These are phyloP conservation scores for Galeopterus variegatus DNA, from an alignment of 2,113 vertebrate species.

Conservation along the genomic window DNA sequence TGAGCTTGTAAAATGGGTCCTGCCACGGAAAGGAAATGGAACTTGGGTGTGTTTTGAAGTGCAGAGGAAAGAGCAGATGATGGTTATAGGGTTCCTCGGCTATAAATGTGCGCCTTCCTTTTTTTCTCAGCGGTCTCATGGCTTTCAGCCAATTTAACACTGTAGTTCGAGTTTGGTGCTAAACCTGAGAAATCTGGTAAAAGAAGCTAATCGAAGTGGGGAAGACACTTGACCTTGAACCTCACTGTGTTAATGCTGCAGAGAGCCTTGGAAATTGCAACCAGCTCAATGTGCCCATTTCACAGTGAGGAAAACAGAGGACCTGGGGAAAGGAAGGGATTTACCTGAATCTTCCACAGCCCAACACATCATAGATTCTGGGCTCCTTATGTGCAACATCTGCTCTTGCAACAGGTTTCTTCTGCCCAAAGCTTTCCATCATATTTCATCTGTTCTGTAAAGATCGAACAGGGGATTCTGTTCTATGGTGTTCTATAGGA, in stretches of 20 bases:
- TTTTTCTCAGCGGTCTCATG: neutral
- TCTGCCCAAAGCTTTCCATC: neutral
- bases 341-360: fast-evolving
- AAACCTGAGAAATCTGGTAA: neutral
- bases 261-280: neutral
- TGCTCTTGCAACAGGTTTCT: neutral
- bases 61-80: neutral
- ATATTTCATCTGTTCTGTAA: neutral
- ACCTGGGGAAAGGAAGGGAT: neutral
- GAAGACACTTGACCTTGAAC: neutral
- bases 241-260: fast-evolving
- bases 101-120: neutral
- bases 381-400: fast-evolving
- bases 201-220: neutral
- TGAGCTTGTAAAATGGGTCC: slow-evolving; percentile 69
- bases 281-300: neutral
- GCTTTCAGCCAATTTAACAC: neutral
- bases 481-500: neutral
- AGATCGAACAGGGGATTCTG: neutral
- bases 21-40: slow-evolving; percentile 47
- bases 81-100: neutral
- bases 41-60: slow-evolving; percentile 24
- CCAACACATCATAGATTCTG: too few relatives aligned
- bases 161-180: neutral
- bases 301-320: neutral